phyloP scores from a whole-genome alignment of 2,888 invertebrate species.

The Oligia strigilis region DNA sequence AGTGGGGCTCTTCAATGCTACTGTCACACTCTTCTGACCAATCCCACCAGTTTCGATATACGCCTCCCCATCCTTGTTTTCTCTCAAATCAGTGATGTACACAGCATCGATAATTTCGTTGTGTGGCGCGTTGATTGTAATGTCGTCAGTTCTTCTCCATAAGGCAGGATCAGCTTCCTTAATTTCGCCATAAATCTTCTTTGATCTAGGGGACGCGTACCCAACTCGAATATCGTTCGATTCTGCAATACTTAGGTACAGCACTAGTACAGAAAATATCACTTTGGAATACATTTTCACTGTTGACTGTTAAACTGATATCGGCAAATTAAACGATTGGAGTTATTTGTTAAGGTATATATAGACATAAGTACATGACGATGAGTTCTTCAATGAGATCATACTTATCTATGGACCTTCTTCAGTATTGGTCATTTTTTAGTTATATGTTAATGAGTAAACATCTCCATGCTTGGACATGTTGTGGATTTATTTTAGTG shows the following conservation, averaged over 20 bases:
- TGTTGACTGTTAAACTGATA: conserved; percentile 5
- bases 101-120: conserved; percentile 82
- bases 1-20: conserved; percentile 81
- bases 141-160: conserved; percentile 82
- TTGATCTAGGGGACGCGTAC: conserved; percentile 65
- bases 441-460: conserved; percentile 59
- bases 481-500: conserved; percentile 29
- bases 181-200: conserved; percentile 79
- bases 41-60: conserved; percentile 81
- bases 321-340: conserved; percentile 24
- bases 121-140: conserved; percentile 75
- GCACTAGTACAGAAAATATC: conserved; percentile 36
- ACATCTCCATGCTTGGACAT: conserved; percentile 43
- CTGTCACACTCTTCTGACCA: conserved; percentile 80
- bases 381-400: conserved; percentile 59
- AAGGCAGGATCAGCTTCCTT: conserved; percentile 81
- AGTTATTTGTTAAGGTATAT: conserved; percentile 31
- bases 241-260: conserved; percentile 44
- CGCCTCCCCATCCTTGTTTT: conserved; percentile 81
- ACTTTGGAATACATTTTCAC: conserved; percentile 57
- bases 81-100: conserved; percentile 81
- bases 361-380: conserved; percentile 31
- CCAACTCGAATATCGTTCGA: conserved; percentile 77
- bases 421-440: conserved; percentile 52
- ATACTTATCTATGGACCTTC: conserved; percentile 31